Percentiles rank a stretch among this genome's conserved stretches.
Evolutionary conservation across 2,888 invertebrate genomes (phyloP).

Genomic region (Notodonta dromedarius): DNA sequence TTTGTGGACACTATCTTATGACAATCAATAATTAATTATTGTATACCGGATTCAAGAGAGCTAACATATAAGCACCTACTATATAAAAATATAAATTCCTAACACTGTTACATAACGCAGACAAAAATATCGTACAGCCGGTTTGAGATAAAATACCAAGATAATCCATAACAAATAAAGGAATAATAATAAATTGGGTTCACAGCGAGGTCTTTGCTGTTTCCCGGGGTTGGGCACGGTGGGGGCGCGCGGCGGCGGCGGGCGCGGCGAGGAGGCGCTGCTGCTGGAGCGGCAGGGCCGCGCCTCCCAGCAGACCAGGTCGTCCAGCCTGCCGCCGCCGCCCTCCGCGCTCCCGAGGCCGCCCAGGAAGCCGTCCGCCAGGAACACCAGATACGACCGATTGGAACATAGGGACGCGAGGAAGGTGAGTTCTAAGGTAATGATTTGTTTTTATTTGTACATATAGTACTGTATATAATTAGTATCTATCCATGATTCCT

Average conservation of each 20-base stretch:
- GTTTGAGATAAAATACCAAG: too few relatives aligned
- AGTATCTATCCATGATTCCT: not conserved
- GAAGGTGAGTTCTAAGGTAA: constrained; percentile 54
- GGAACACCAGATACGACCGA: constrained; percentile 87
- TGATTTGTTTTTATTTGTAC: constrained; percentile 16
- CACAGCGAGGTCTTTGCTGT: constrained; percentile 92
- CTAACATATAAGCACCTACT: too few relatives aligned
- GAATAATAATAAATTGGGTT: not conserved
- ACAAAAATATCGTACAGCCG: too few relatives aligned
- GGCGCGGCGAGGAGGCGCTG: constrained; percentile 87
- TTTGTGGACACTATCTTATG: too few relatives aligned
- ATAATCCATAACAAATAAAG: too few relatives aligned
- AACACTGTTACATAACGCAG: too few relatives aligned
- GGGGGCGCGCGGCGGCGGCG: constrained; percentile 73
- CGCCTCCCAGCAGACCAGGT: constrained; percentile 89
- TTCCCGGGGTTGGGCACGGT: constrained; percentile 86
- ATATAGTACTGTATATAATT: not conserved
- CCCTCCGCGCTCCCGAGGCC: constrained; percentile 90
- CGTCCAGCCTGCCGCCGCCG: constrained; percentile 87
- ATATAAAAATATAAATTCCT: too few relatives aligned
- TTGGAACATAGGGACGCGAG: constrained; percentile 76
- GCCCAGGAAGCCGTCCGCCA: constrained; percentile 84
- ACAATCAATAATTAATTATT: too few relatives aligned
- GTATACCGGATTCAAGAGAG: too few relatives aligned
- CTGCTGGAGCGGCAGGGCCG: constrained; percentile 91